A percentile compares a stretch with the other conserved stretches of the same genome.
Conservation (phyloP, 2,113 vertebrate species). For the Macquaria ambigua region DNA sequence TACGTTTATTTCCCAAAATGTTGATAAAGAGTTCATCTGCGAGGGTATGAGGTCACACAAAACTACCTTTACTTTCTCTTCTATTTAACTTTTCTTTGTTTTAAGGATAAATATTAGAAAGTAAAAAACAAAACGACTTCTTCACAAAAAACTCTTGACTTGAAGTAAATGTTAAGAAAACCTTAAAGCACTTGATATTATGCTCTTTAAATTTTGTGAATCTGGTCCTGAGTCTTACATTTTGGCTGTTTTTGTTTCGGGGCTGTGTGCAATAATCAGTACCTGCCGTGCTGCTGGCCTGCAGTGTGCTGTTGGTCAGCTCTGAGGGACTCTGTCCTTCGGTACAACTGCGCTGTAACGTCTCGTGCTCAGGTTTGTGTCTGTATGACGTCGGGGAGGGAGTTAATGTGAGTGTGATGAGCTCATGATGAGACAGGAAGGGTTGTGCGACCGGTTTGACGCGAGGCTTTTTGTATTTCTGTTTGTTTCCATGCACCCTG, state of each 20-base stretch:
- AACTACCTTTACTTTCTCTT: not conserved
- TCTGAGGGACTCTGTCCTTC: not conserved
- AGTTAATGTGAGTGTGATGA: not conserved
- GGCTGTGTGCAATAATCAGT: slow-evolving; percentile 38
- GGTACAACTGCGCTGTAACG: not conserved
- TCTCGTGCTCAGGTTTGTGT: slow-evolving; percentile 17
- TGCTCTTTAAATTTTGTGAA: slow-evolving; percentile 3
- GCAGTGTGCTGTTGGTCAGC: not conserved
- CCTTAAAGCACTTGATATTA: not conserved
- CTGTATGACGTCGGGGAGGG: not conserved
- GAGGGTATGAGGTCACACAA: not conserved
- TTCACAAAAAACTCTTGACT: too few species aligned
- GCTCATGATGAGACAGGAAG: not conserved
- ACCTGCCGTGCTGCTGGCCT: not conserved
- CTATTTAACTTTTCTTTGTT: too few species aligned
- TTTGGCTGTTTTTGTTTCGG: not conserved
- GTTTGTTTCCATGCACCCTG: slow-evolving; percentile 21
- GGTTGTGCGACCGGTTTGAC: not conserved
- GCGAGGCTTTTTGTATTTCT: not conserved
- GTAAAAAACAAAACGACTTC: not conserved
- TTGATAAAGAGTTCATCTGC: not conserved
- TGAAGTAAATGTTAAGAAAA: not conserved
- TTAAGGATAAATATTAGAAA: not conserved
- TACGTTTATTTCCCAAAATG: not conserved
- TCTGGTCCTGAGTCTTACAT: not conserved